Evolutionary conservation across 2,797 vertebrate species (phyloP), one percentile per base, ranked within the genome.

Genomic region (Oreortyx pictus): DNA sequence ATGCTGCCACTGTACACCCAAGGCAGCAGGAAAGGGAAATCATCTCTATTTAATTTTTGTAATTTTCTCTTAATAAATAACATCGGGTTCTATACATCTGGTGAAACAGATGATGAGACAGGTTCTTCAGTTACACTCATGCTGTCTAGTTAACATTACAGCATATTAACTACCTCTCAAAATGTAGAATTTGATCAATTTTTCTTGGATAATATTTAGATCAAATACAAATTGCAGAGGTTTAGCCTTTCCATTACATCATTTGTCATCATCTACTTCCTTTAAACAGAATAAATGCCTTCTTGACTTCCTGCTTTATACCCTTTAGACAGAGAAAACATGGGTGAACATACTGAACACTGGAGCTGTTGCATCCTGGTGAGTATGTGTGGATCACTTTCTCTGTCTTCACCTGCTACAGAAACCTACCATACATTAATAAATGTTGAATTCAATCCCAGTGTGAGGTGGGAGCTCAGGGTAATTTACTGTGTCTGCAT

Each of bases 381-480:
- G 89, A 94, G 91, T 85, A 77, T 0, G 41, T 92, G 73, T 43
- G 65, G 83, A 95, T 96, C 70, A 71, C 93, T 95, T 96, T 89
- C 89, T 86, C 88, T 90, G 70, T 86, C 91, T 94, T 88, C 76
- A 92, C 89, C 86, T 92, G 80, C 84, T 92, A 66, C 56, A 94
- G 88, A 96, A 95, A 97, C 96, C 91, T 77, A 94, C 52, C 93
- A 59, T 56, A 83, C 94, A 94, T 96, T 96, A 94, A 96, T 96
- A 80, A 95, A 94, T 92, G 70, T 90, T 78, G 89, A 89, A 73
- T 59, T 80, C 74, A 90, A 31, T 70, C 72, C 84, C 87, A 89
- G 82, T 73, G 31, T 86, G 82, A 95, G 57, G 54, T 80, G 72
- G 83, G 43, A 89, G 82, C 73, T 46, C 76, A 89, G 74, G 78